phyloP scores from a whole-genome alignment of 2,888 invertebrate genomes.

The Eristalinus sepulchralis region DNA sequence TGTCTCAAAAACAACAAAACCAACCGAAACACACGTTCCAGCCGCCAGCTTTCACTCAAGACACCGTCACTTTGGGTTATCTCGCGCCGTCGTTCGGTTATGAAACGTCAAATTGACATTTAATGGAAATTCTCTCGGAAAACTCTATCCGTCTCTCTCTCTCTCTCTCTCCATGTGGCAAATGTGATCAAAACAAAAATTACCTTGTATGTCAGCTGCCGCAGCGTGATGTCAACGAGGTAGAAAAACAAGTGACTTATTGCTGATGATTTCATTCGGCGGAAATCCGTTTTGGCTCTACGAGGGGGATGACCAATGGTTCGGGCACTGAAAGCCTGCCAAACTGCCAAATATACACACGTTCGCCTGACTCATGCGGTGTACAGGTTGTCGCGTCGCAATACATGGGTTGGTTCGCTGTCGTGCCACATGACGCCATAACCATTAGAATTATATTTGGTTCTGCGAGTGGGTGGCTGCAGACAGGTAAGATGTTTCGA shows the following conservation, averaged over 20 bases:
- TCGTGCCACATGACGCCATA: slow-evolving; percentile 46
- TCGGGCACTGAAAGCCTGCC: slow-evolving; percentile 61
- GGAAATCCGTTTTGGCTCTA: slow-evolving; percentile 26
- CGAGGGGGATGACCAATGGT: slow-evolving; percentile 13
- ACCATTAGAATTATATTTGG: slow-evolving; percentile 56
- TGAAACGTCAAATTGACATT: slow-evolving; percentile 49
- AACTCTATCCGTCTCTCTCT: neutral
- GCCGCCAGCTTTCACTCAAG: slow-evolving; percentile 54
- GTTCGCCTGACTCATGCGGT: slow-evolving; percentile 45
- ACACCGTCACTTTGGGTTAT: slow-evolving; percentile 22
- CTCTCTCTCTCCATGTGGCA: neutral
- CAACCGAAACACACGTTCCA: neutral
- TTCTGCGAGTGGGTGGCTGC: slow-evolving; percentile 58
- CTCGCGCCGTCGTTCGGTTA: neutral
- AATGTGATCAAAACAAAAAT: neutral
- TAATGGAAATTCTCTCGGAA: slow-evolving; percentile 31
- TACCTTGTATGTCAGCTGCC: neutral
- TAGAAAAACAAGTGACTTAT: slow-evolving; percentile 10
- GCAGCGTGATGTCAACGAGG: neutral
- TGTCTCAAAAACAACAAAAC: slow-evolving; percentile 4
- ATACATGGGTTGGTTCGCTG: slow-evolving; percentile 20
- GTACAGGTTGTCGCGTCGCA: slow-evolving; percentile 40
- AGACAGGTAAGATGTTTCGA: slow-evolving; percentile 55
- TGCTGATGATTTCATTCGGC: slow-evolving; percentile 52
- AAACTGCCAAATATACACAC: slow-evolving; percentile 29